Conservation (phyloP, 2,888 invertebrate genomes). For the Eilema depressum region DNA sequence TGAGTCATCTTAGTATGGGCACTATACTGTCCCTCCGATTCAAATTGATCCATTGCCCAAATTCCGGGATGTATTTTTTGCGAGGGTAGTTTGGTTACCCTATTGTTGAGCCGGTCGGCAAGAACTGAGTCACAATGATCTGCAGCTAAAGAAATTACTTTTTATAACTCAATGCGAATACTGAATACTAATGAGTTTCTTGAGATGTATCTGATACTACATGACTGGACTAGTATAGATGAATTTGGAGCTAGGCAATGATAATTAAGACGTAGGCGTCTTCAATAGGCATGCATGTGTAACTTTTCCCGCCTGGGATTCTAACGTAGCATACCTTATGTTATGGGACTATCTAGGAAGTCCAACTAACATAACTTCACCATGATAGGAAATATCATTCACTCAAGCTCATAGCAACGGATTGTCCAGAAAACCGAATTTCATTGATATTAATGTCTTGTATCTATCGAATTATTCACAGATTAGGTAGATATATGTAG, state of each 20-base stretch:
- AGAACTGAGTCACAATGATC: conserved; percentile 47
- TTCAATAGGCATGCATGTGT: not conserved
- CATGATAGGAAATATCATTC: not conserved
- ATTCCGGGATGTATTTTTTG: conserved; percentile 20
- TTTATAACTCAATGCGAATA: conserved; percentile 52
- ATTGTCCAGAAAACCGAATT: not conserved
- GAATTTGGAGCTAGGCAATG: conserved; percentile 36
- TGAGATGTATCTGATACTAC: conserved; percentile 43
- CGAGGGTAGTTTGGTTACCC: conserved; percentile 45
- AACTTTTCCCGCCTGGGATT: no score
- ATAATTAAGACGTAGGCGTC: conserved; percentile 24
- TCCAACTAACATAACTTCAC: no score
- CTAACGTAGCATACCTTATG: no score
- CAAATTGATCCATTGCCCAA: conserved; percentile 14
- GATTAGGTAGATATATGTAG: not conserved
- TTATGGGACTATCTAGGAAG: no score
- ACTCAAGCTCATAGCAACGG: no score
- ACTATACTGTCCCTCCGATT: not conserved
- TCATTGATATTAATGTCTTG: not conserved
- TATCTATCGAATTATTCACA: not conserved
- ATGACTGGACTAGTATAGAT: conserved; percentile 36
- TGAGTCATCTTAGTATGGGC: not conserved
- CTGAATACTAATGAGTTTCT: conserved; percentile 56
- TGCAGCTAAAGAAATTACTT: conserved; percentile 48
- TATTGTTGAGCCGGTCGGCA: conserved; percentile 38